phyloP scores from a whole-genome alignment of 37 sponge, comb jelly and placozoan species.

The Chondrosia reniformis region DNA sequence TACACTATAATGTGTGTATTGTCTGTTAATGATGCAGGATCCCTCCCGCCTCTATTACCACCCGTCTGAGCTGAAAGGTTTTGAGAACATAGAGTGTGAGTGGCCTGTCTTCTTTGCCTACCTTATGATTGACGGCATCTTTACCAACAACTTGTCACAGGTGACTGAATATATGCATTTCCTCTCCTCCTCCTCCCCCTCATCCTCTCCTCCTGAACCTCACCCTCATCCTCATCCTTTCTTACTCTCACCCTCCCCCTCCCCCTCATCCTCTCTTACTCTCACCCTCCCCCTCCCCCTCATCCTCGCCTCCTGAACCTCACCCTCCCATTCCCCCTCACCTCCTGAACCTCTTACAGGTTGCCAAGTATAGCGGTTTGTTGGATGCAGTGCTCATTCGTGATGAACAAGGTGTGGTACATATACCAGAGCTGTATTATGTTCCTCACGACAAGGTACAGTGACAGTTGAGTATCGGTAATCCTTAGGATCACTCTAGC shows the following conservation, averaged over 20 bases:
- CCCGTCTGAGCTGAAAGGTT: conserved; percentile 84
- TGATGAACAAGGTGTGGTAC: conserved; percentile 29
- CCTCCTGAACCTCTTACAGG: conserved; percentile 2
- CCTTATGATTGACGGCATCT: conserved; percentile 67
- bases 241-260: background rate
- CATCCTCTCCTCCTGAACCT: background rate
- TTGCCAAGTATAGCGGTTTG: conserved; percentile 9
- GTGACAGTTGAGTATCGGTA: background rate
- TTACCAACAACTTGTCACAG: conserved; percentile 14
- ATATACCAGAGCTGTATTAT: conserved; percentile 80
- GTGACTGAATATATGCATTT: background rate
- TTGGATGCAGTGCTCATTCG: conserved; percentile 34
- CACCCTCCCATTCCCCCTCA: background rate
- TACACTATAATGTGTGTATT: background rate
- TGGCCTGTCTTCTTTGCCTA: conserved; percentile 89
- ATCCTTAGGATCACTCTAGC: background rate
- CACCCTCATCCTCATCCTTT: too few species aligned
- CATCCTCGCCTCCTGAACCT: background rate
- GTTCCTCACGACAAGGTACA: conserved; percentile 76
- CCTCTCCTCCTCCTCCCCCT: background rate
- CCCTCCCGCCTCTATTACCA: conserved; percentile 73
- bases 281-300: background rate
- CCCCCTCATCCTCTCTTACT: background rate
- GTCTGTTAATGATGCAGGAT: conserved; percentile 56
- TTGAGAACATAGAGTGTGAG: conserved; percentile 96